These are phyloP conservation scores for Catonia carolina DNA, from an alignment of 2,888 invertebrate species.

Conservation along the genomic window DNA sequence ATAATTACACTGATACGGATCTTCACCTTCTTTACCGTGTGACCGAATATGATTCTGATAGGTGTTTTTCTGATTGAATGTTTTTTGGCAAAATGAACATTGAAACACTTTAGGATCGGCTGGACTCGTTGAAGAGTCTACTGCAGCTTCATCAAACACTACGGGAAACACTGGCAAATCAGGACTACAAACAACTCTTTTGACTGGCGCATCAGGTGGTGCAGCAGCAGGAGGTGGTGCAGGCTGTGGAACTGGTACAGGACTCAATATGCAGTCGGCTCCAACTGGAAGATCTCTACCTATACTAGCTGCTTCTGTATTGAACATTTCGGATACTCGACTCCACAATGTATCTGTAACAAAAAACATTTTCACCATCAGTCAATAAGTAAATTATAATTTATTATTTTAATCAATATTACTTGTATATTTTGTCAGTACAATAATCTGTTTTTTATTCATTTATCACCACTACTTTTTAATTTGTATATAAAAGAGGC, in stretches of 20 bases:
- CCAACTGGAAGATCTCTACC: constrained; percentile 42
- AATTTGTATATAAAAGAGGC: too few relatives aligned
- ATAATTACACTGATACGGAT: constrained; percentile 83
- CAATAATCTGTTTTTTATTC: too few relatives aligned
- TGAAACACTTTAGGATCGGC: constrained; percentile 45
- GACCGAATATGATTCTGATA: constrained; percentile 62
- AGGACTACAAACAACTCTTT: constrained; percentile 54
- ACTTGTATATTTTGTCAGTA: too few relatives aligned
- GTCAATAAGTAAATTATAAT: too few relatives aligned
- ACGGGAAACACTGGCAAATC: constrained; percentile 48
- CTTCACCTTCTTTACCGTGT: constrained; percentile 51
- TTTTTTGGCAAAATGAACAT: constrained; percentile 67
- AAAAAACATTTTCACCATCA: constrained; percentile 39
- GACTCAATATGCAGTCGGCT: constrained; percentile 39
- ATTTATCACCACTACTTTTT: too few relatives aligned
- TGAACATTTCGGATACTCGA: constrained; percentile 45
- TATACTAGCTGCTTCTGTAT: constrained; percentile 35
- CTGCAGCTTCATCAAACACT: constrained; percentile 30
- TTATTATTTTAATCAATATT: too few relatives aligned
- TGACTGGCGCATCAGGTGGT: constrained; percentile 46
- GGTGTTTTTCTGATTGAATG: constrained; percentile 66
- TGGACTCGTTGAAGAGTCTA: constrained; percentile 31
- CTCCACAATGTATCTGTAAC: constrained; percentile 46
- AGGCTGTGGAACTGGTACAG: constrained; percentile 36
- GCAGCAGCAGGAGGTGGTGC: constrained; percentile 47